Evolutionary conservation across 2,888 invertebrate genomes (phyloP), one percentile per base, ranked within the genome.

Genomic region (Argynnis bischoffii): DNA sequence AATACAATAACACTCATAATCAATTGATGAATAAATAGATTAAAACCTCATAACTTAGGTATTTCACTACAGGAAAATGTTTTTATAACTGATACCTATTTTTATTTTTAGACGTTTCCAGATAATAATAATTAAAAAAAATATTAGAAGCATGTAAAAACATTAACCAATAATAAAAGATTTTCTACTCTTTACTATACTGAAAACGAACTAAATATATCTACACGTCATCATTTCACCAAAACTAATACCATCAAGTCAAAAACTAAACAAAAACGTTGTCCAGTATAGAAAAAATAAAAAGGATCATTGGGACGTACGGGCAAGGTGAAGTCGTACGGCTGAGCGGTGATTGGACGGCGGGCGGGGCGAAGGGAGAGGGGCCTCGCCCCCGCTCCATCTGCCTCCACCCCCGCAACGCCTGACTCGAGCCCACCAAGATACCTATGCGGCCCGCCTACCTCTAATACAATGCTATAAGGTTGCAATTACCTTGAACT

Each of bases 251-350:
- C 61, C 63, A 50, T 66, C 65, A 64, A 67, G 60, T 69, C 67
- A 63, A 67, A 64, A 69, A 68, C 72, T 71, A 81, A 78, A 78
- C 79, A 82, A 82, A 81, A 82, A 76, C 77, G 76, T 76, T 75
- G 78, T 50, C 71, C 75, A 77, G 66, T 60, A 65, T 64, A 70
- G 59, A 71, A 74, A 74, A 84, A 82, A 81, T 71, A 81, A 84
- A 89, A 88, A 88, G 85, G 85, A 84, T 81, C 80, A 79, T 75
- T 82, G 86, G 90, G 89, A 90, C 92, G 92, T 85, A 83, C 86
- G 83, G 85, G 83, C 90, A 91, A 92, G 88, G 92, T 92, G 81
- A 89, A 84, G 81, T 87, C 90, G 88, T 83, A 77, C 84, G 83
- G 82, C 74, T 80, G 86, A 72, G 79, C 85, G 72, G 78, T 79